phyloP scores from a whole-genome alignment of 2,113 vertebrate genomes.

The Oryzias celebensis region DNA sequence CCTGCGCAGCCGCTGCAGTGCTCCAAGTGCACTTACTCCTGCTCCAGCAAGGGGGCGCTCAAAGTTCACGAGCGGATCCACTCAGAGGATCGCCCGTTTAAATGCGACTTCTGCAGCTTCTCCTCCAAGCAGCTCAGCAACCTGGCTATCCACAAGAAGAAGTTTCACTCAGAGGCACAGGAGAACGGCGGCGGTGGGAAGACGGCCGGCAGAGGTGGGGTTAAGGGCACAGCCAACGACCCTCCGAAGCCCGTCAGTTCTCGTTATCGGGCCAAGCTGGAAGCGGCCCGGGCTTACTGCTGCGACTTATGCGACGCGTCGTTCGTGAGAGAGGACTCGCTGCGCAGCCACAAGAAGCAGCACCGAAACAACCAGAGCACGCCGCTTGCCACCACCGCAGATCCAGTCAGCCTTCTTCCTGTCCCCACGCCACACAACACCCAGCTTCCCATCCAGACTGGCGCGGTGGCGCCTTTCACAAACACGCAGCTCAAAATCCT shows the following conservation, averaged over 20 bases:
- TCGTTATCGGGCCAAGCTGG: conserved; percentile 86
- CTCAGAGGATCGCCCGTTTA: conserved; percentile 91
- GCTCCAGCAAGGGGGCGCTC: conserved; percentile 90
- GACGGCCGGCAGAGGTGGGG: conserved; percentile 4
- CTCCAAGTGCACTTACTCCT: conserved; percentile 89
- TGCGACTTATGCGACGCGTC: conserved; percentile 88
- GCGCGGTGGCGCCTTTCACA: conserved; percentile 69
- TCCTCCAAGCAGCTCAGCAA: conserved; percentile 96
- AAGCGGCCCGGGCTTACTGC: conserved; percentile 87
- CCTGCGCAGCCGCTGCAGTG: conserved; percentile 88
- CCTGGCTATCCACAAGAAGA: conserved; percentile 89
- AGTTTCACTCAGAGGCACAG: conserved; percentile 81
- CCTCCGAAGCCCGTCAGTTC: conserved; percentile 73
- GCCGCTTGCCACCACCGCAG: conserved; percentile 65
- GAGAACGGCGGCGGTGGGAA: conserved; percentile 58
- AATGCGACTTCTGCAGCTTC: conserved; percentile 86
- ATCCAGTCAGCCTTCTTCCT: conserved; percentile 25
- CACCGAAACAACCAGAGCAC: conserved; percentile 78
- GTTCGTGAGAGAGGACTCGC: conserved; percentile 93
- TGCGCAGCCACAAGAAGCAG: conserved; percentile 93
- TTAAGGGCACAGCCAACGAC: conserved; percentile 53
- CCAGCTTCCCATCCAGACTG: conserved; percentile 68
- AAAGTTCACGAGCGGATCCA: conserved; percentile 91
- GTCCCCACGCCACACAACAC: conserved; percentile 42
- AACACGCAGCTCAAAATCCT: conserved; percentile 88